Base-by-base conservation (phyloP, 1,140 invertebrate species). In the Drosophila subpulchrella region DNA sequence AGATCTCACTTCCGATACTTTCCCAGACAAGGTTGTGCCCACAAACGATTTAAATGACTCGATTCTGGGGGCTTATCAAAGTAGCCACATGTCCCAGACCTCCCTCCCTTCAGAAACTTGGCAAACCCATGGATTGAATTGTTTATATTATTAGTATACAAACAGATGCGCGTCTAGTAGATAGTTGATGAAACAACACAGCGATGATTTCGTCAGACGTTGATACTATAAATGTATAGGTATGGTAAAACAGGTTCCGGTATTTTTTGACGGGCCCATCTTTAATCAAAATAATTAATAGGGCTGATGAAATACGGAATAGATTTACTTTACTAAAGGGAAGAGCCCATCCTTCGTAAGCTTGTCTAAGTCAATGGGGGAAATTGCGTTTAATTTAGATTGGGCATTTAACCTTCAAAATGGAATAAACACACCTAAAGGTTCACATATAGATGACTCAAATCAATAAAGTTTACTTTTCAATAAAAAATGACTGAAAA, bases 101-200 rank as follows among this genome's bases (percentile, higher is more conserved):
- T 13, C 30, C 39, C 7, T 6, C 11, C 39, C 27, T 17, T 54
- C 20, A 4, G 6, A 20, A n/a, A 46, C 34, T 30, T 50, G 34
- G 38, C 5, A 20, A 32, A 46, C 51, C 44, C n/a, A 6, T 5
- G n/a, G 11, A 48, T 39, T 36, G 6, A 6, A n/a, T 57, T 71
- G 51, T 48, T 34, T 56, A 32, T 57, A 55, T 38, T 44, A 67
- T 54, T 50, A 41, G 27, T 48, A 41, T 41, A 68, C 12, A 41
- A 32, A 56, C 4, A 42, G 36, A n/a, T 48, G 67, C n/a, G 44
- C 65, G 32, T 70, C 65, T 39, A 12, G 42, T 34, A 47, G 57
- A 57, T 71, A 66, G 73, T 75, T 75, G 73, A 75, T 75, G 73
- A 75, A 75, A 75, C 55, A 44, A 48, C 30, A 11, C 38, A 36